phyloP scores from a whole-genome alignment of 2,888 invertebrate species.

The Podotricha telesiphe region DNA sequence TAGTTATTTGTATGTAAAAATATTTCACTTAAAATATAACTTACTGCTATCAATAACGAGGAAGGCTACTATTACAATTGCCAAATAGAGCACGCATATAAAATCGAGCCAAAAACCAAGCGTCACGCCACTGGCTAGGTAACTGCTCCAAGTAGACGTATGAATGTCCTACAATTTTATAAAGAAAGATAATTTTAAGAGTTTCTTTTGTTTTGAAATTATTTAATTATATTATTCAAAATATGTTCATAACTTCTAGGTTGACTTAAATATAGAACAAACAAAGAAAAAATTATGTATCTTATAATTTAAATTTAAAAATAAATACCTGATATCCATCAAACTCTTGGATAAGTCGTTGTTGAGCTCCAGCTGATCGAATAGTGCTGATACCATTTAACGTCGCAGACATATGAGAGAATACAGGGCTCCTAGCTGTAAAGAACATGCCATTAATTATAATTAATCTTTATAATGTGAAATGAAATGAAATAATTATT shows the following conservation, averaged over 20 bases:
- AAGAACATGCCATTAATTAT: conserved; percentile 4
- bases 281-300: background rate
- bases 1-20: conserved; percentile 13
- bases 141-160: conserved; percentile 89
- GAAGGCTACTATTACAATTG: conserved; percentile 87
- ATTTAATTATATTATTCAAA: background rate
- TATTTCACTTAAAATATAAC: conserved; percentile 48
- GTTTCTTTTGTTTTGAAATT: background rate
- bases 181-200: background rate
- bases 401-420: conserved; percentile 94
- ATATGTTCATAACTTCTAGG: no score
- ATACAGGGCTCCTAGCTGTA: conserved; percentile 93
- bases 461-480: background rate
- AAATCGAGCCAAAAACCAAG: conserved; percentile 92
- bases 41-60: conserved; percentile 82
- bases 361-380: conserved; percentile 89
- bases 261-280: no score
- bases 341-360: conserved; percentile 89
- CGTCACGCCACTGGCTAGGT: conserved; percentile 86
- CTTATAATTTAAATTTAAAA: background rate
- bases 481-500: background rate
- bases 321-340: conserved; percentile 86
- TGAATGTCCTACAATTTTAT: conserved; percentile 84
- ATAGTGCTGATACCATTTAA: conserved; percentile 94
- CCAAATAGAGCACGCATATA: conserved; percentile 87